Evolutionary conservation across 2,888 invertebrate species (phyloP).

Genomic region (Cynaeus angustus): DNA sequence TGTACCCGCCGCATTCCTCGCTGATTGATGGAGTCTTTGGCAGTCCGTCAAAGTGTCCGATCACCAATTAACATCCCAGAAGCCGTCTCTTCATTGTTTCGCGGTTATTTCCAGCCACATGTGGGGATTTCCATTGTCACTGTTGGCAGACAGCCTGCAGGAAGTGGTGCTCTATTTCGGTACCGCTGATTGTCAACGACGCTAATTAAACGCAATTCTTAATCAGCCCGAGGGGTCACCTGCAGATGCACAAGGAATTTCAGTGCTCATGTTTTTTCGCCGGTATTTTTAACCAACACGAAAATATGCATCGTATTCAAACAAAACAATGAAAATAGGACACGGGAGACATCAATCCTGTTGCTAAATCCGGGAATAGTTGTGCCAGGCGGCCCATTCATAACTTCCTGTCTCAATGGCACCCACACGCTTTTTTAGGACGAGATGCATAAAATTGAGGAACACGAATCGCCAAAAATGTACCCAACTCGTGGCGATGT

Average conservation of each 20-base stretch:
- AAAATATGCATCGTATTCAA: slow-evolving; percentile 38
- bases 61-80: slow-evolving; percentile 39
- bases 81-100: slow-evolving; percentile 34
- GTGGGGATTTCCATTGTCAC: slow-evolving; percentile 70
- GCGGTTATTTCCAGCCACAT: slow-evolving; percentile 63
- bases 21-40: slow-evolving; percentile 62
- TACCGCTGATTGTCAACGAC: slow-evolving; percentile 67
- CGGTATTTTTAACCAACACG: slow-evolving; percentile 33
- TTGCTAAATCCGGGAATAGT: slow-evolving; percentile 42
- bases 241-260: slow-evolving; percentile 8
- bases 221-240: slow-evolving; percentile 5
- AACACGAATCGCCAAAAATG: too few species aligned
- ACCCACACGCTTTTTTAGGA: slow-evolving; percentile 43
- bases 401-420: slow-evolving; percentile 43
- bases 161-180: slow-evolving; percentile 66
- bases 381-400: slow-evolving; percentile 41
- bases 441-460: too few species aligned
- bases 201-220: slow-evolving; percentile 67
- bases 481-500: too few species aligned
- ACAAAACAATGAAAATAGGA: slow-evolving; percentile 45
- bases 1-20: slow-evolving; percentile 53
- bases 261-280: slow-evolving; percentile 1
- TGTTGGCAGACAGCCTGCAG: slow-evolving; percentile 70
- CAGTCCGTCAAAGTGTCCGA: slow-evolving; percentile 54
- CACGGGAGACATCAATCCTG: slow-evolving; percentile 42